A percentile compares a stretch with the other conserved stretches of the same genome.
Evolutionary conservation across 2,113 vertebrate species (phyloP).

Genomic region (Gobius niger): DNA sequence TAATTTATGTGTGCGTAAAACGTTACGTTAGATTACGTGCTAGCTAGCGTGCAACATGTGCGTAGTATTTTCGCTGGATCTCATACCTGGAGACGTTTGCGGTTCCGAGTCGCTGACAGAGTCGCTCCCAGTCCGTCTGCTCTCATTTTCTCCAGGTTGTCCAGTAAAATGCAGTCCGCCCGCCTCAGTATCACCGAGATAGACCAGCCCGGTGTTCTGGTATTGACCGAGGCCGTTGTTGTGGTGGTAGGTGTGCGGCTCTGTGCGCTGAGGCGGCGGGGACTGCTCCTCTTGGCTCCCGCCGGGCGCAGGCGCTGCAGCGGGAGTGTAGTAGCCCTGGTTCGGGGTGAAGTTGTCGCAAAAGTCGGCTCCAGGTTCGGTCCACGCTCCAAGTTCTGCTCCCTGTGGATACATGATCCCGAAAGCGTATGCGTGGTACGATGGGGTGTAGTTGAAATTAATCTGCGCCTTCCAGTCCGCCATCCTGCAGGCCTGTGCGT

Average conservation of each 20-base stretch:
- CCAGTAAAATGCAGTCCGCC: slow-evolving; percentile 27
- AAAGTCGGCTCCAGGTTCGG: slow-evolving; percentile 28
- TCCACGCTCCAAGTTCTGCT: slow-evolving; percentile 54
- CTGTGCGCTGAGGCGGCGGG: slow-evolving; percentile 44
- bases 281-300: slow-evolving; percentile 42
- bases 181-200: slow-evolving; percentile 36
- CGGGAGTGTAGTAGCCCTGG: slow-evolving; percentile 41
- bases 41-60: too few relatives aligned
- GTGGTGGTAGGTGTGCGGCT: slow-evolving; percentile 2
- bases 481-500: slow-evolving; percentile 40
- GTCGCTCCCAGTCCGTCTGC: slow-evolving; percentile 43
- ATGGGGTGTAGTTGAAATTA: slow-evolving; percentile 65
- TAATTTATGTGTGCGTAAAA: neutral
- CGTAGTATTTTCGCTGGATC: too few relatives aligned
- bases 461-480: slow-evolving; percentile 75
- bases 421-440: slow-evolving; percentile 72
- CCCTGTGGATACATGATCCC: slow-evolving; percentile 63
- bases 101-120: slow-evolving; percentile 65
- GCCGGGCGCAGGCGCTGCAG: neutral
- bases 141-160: slow-evolving; percentile 23
- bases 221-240: slow-evolving; percentile 27
- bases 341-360: slow-evolving; percentile 33
- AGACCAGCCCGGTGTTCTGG: slow-evolving; percentile 39
- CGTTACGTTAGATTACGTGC: too few relatives aligned
- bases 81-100: neutral